Percentiles rank a stretch among this genome's conserved stretches.
phyloP scores from a whole-genome alignment of 2,113 vertebrate genomes.

The Holacanthus passer region DNA sequence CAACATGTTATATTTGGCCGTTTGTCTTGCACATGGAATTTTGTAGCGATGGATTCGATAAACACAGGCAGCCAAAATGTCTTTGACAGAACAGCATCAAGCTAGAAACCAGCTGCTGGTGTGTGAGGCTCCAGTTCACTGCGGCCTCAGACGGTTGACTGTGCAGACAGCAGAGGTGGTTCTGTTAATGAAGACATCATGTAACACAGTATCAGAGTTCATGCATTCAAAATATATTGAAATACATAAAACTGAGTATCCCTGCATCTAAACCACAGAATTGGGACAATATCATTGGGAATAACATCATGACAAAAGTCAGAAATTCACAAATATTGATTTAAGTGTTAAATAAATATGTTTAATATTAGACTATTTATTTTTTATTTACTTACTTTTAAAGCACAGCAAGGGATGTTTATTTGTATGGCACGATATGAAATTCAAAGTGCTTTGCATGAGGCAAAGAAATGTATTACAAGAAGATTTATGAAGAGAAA shows the following conservation, averaged over 20 bases:
- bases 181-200: background rate
- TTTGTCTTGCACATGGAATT: slow-evolving; percentile 67
- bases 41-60: slow-evolving; percentile 58
- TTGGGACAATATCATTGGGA: background rate
- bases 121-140: background rate
- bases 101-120: slow-evolving; percentile 63
- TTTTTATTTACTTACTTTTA: background rate
- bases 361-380: background rate
- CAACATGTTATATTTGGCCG: slow-evolving; percentile 54
- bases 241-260: background rate
- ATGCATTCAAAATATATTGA: background rate
- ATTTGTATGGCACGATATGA: background rate
- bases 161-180: background rate
- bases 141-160: background rate
- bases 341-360: background rate
- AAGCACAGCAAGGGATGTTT: background rate
- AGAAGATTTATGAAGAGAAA: background rate
- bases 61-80: slow-evolving; percentile 54
- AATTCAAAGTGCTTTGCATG: background rate
- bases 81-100: slow-evolving; percentile 56
- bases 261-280: background rate
- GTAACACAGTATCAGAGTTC: background rate
- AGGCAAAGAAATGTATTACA: background rate
- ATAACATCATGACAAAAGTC: background rate
- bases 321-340: background rate